Base-by-base conservation (phyloP, 2,797 vertebrate species). In the Sebastes variabilis region DNA sequence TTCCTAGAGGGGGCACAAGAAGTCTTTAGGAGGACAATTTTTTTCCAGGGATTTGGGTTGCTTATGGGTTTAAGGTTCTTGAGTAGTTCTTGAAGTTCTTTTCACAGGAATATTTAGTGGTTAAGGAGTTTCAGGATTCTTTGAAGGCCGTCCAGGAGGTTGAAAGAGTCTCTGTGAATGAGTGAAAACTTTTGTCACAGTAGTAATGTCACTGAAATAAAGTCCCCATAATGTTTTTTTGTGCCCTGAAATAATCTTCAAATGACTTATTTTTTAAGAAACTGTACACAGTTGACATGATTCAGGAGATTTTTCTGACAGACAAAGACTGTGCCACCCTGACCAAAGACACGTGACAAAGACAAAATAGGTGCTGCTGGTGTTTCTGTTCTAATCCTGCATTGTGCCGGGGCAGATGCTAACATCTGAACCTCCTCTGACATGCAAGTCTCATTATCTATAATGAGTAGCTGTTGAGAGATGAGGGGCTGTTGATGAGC, bases 401-500 rank as follows among this genome's bases (percentile, higher is more conserved):
- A 14, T 36, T 29, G 84, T 76, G 68, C 14, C 16, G 1, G 56
- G 34, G 22, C 52, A 56, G 71, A 75, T 14, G 70, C 69, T 12
- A 4, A 66, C 58, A 75, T 75, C 27, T 18, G 42, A 88, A 80
- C 66, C 73, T 80, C 85, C 75, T 79, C 58, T 54, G 58, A 84
- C 65, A 64, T 80, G 79, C 64, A 83, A 77, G 86, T 66, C 89
- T 91, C 88, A 84, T 91, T 86, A 88, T 78, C 79, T 79, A 1
- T 86, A 87, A 91, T 80, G 88, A 92, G 86, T 58, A 81, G 87
- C 85, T 91, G 89, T 87, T 90, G 90, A 91, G 81, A 72, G 87
- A 89, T 58, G 86, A 87, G 80, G 75, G 66, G 83, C 77, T 80
- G 89, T 55, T 75, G 85, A 84, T 75, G 87, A 82, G 84, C 55